Evolutionary conservation across 2,797 vertebrate species (phyloP), one percentile per base, ranked within the genome.

Genomic region (Leptodactylus fallax): DNA sequence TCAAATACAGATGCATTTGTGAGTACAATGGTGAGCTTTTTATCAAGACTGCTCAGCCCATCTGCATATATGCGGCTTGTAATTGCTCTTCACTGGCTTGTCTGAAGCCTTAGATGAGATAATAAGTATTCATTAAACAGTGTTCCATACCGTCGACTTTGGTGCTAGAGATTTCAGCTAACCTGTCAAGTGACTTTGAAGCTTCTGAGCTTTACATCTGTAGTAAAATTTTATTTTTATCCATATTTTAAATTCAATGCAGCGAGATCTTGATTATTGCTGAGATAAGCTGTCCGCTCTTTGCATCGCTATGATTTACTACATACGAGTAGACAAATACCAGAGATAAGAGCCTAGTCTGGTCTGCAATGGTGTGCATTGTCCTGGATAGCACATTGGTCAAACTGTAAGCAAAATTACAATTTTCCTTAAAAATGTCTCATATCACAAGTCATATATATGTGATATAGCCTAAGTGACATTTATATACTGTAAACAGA

Each of bases 91-190:
- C 19, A 19, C 71, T 74, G 36, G 71, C 72, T 76, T 76, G 12
- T n/a, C 21, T 51, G 14, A 72, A 72, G 17, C 7, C 10, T 51
- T n/a, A 49, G 72, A 51, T 49, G 19, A 76, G 21, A 76, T 76
- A 76, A 76, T 49, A 51, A 51, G 19, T 76, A 27, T 76, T 49
- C 72, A 76, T 76, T 76, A 76, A 51, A n/a, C 71, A 11, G 10
- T 74, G 45, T 74, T 74, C 45, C 19, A 74, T 49, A 49, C 71
- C 71, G 9, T 21, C 19, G 21, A 3, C 21, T 51, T 49, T 76
- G 21, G 47, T 76, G 72, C 71, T 72, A 21, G 36, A 72, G 71
- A 76, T 76, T 76, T 51, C 25, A 58, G 0, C 53, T 60, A 79
- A 79, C 27, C 23, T 79, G 53, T 55, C 49, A 79, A 25, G 77